phyloP scores from a whole-genome alignment of 37 sponge, comb jelly and placozoan genomes.

The Chondrosia reniformis region DNA sequence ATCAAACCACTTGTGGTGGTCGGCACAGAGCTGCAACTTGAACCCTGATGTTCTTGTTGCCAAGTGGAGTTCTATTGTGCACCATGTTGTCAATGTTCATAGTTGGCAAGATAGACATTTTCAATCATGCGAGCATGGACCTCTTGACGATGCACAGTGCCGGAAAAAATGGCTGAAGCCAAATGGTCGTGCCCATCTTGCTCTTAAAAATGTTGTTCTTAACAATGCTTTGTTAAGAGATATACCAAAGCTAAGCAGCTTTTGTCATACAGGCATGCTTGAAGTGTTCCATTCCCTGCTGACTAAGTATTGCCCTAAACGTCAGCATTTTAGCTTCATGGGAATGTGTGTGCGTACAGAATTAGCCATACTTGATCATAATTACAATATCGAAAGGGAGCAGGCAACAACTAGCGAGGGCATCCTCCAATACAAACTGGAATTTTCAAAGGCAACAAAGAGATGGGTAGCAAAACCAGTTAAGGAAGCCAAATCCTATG shows the following conservation, averaged over 20 bases:
- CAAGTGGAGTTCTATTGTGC: slow-evolving; percentile 29
- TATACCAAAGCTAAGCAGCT: neutral
- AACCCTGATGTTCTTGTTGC: slow-evolving; percentile 18
- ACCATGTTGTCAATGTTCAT: slow-evolving; percentile 20
- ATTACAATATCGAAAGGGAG: slow-evolving; percentile 14
- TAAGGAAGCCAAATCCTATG: neutral
- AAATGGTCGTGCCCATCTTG: neutral
- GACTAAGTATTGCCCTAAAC: slow-evolving; percentile 31
- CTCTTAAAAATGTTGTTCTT: slow-evolving; percentile 5
- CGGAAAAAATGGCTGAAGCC: slow-evolving; percentile 15
- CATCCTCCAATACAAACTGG: neutral
- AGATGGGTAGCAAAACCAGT: slow-evolving; percentile 9
- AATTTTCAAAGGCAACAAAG: slow-evolving; percentile 4
- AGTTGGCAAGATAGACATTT: neutral
- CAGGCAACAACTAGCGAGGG: slow-evolving; percentile 1
- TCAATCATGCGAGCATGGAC: neutral
- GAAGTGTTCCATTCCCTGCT: slow-evolving; percentile 31
- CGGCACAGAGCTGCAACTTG: slow-evolving; percentile 1
- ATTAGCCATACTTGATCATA: slow-evolving; percentile 25
- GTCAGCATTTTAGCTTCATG: slow-evolving; percentile 30
- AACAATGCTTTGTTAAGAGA: neutral
- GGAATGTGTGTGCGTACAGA: slow-evolving; percentile 17
- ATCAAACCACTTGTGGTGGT: slow-evolving; percentile 25
- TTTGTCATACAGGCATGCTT: slow-evolving; percentile 28
- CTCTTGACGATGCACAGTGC: neutral